phyloP scores from a whole-genome alignment of 2,113 vertebrate species.

The Dascyllus trimaculatus region DNA sequence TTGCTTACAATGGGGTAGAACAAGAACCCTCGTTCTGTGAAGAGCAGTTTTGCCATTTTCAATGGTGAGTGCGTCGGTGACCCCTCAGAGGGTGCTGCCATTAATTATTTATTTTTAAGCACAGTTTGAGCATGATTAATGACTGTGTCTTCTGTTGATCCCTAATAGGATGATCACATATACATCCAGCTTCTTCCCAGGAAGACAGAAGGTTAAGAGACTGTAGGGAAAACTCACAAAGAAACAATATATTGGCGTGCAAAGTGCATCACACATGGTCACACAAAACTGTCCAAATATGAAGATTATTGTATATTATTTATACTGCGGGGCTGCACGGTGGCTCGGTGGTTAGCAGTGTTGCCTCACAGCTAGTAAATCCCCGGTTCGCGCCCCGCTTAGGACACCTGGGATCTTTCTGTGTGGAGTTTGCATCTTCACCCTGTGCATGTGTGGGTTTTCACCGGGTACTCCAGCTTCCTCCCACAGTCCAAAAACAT shows the following conservation, averaged over 20 bases:
- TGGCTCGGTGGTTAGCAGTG: too few species aligned
- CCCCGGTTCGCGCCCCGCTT: too few species aligned
- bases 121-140: constrained; percentile 17
- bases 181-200: background rate
- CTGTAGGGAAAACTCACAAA: background rate
- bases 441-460: too few species aligned
- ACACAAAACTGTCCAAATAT: background rate
- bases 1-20: constrained; percentile 35
- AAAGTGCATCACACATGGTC: background rate
- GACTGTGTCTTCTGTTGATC: constrained; percentile 6
- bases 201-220: background rate
- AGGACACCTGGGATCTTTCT: too few species aligned
- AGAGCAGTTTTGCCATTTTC: constrained; percentile 21
- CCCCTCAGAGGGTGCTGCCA: constrained; percentile 12
- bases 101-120: constrained; percentile 26
- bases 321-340: too few species aligned
- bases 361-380: too few species aligned
- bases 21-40: constrained; percentile 15
- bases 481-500: too few species aligned
- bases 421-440: too few species aligned
- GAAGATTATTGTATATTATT: too few species aligned
- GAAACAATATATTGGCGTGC: too few species aligned
- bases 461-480: too few species aligned
- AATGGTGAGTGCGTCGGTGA: background rate
- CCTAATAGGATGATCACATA: background rate